These are phyloP conservation scores for Schizotus pectinicornis DNA, from an alignment of 2,888 invertebrate genomes.

Conservation along the genomic window DNA sequence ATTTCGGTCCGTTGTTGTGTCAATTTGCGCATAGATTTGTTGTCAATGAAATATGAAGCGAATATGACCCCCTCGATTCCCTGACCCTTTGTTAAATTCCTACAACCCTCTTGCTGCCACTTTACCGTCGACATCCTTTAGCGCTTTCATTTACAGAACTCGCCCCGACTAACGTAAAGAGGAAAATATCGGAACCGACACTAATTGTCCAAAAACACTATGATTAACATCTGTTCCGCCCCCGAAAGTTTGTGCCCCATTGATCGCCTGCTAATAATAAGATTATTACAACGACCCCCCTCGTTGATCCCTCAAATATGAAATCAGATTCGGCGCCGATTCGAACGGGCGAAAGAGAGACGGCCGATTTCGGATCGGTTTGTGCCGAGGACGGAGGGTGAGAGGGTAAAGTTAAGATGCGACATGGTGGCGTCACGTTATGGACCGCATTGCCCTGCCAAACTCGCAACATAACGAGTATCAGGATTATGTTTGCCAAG, in stretches of 20 bases:
- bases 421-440: conserved; percentile 32
- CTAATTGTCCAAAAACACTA: no score
- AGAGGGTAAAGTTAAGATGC: conserved; percentile 25
- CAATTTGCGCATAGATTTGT: no score
- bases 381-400: conserved; percentile 17
- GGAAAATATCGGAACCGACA: no score
- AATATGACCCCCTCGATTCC: no score
- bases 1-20: no score
- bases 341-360: conserved; percentile 7
- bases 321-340: conserved; percentile 11
- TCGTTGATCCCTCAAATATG: conserved; percentile 16
- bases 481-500: conserved; percentile 13
- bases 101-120: no score
- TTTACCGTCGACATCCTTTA: no score
- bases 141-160: no score
- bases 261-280: not conserved
- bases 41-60: no score
- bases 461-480: conserved; percentile 6
- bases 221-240: no score
- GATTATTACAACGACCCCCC: not conserved
- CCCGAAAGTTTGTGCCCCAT: not conserved
- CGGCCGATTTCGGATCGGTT: conserved; percentile 15
- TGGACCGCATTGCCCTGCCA: conserved; percentile 18
- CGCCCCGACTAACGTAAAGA: no score
- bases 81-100: no score